Conservation (phyloP, 2,113 vertebrate species). For the Meriones unguiculatus region DNA sequence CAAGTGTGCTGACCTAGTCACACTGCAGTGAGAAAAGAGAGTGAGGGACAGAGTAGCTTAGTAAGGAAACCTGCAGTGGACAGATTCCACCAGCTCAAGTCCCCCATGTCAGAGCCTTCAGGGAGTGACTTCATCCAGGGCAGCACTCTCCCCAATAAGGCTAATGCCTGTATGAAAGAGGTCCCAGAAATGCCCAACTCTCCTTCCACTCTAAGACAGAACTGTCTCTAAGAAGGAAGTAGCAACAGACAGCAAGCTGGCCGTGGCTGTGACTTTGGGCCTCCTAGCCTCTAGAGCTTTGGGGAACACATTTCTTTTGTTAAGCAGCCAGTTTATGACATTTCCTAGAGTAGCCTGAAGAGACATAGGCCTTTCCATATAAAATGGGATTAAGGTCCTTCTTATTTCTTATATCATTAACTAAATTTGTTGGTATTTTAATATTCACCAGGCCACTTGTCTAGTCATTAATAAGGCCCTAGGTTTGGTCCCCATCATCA, state of each 20-base stretch:
- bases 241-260: not conserved
- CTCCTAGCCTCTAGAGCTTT: not conserved
- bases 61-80: not conserved
- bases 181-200: not conserved
- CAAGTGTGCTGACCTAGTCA: constrained; percentile 12
- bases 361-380: not conserved
- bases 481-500: not conserved
- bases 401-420: constrained; percentile 18
- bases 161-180: not conserved
- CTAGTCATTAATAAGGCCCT: not conserved
- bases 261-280: not conserved
- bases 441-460: not conserved
- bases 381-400: constrained; percentile 17
- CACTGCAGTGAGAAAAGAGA: constrained; percentile 30
- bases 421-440: constrained; percentile 17
- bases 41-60: not conserved
- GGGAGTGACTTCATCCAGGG: not conserved
- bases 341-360: not conserved
- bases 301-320: not conserved
- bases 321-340: not conserved
- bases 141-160: not conserved
- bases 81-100: not conserved
- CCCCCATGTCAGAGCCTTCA: not conserved
- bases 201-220: not conserved
- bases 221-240: not conserved